These are phyloP conservation scores for Propsilocerus akamusi DNA, from an alignment of 1,140 invertebrate genomes.

Conservation along the genomic window DNA sequence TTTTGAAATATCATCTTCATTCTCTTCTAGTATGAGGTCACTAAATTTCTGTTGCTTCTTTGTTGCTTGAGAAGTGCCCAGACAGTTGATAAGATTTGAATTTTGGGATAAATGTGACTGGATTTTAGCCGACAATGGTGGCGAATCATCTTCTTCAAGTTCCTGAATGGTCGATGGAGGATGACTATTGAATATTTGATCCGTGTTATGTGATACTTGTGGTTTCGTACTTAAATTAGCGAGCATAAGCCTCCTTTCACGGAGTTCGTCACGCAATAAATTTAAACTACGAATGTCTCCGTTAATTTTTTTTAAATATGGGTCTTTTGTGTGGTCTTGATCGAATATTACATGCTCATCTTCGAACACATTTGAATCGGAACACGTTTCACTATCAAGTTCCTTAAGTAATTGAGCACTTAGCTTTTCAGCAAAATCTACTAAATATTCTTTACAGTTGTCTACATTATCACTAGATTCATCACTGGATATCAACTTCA, in stretches of 20 bases:
- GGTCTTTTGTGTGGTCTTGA: constrained; percentile 21
- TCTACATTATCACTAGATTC: constrained; percentile 12
- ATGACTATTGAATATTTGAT: constrained; percentile 18
- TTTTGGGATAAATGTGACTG: constrained; percentile 13
- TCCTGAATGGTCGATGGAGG: constrained; percentile 14
- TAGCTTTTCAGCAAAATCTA: constrained; percentile 57
- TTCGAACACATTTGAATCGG: constrained; percentile 14
- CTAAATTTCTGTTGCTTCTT: background rate
- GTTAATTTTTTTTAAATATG: constrained; percentile 32
- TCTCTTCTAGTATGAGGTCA: background rate
- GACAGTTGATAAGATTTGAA: constrained; percentile 19
- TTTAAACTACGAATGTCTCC: constrained; percentile 33
- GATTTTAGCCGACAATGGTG: constrained; percentile 7
- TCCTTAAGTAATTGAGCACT: constrained; percentile 52
- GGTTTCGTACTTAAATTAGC: constrained; percentile 27
- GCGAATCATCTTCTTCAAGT: constrained; percentile 13
- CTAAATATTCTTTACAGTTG: constrained; percentile 44
- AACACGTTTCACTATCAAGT: constrained; percentile 45
- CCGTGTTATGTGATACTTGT: constrained; percentile 25
- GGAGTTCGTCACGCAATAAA: constrained; percentile 33
- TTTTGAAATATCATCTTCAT: constrained; percentile 14
- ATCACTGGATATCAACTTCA: background rate
- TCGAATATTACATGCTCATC: background rate
- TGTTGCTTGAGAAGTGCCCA: background rate
- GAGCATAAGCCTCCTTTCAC: constrained; percentile 24